A percentile compares a stretch with the other conserved stretches of the same genome.
Conservation (phyloP, 2,113 vertebrate genomes). For the Seriola dumerili region DNA sequence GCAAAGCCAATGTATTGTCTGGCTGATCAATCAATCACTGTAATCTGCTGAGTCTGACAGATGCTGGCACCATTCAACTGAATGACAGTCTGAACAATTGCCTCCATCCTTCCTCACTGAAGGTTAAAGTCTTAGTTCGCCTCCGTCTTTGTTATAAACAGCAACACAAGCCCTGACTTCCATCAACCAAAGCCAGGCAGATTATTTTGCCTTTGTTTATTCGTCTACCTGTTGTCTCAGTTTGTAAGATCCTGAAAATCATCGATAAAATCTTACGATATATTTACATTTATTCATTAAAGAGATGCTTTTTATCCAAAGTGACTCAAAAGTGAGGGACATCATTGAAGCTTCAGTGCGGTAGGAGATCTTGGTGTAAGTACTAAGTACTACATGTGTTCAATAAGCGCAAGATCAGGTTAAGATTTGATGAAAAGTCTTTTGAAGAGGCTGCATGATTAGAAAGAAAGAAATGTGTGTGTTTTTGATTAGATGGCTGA, state of each 20-base stretch:
- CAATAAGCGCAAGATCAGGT: too few relatives aligned
- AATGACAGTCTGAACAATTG: conserved; percentile 18
- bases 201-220: neutral
- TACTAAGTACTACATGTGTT: too few relatives aligned
- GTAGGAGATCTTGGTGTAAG: too few relatives aligned
- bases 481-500: too few relatives aligned
- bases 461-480: too few relatives aligned
- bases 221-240: neutral
- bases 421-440: too few relatives aligned
- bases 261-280: neutral
- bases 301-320: too few relatives aligned
- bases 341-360: too few relatives aligned
- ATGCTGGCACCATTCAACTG: neutral
- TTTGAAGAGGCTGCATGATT: too few relatives aligned
- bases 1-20: neutral
- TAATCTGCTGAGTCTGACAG: conserved; percentile 10
- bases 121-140: conserved; percentile 9
- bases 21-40: neutral
- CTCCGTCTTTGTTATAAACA: neutral
- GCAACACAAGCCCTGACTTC: neutral
- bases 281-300: too few relatives aligned
- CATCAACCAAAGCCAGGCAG: neutral
- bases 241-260: neutral
- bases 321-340: too few relatives aligned
- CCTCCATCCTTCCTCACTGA: neutral